A percentile compares a stretch with the other conserved stretches of the same genome.
Evolutionary conservation across 2,888 invertebrate species (phyloP).

Genomic region (Pseudococcus longispinus): DNA sequence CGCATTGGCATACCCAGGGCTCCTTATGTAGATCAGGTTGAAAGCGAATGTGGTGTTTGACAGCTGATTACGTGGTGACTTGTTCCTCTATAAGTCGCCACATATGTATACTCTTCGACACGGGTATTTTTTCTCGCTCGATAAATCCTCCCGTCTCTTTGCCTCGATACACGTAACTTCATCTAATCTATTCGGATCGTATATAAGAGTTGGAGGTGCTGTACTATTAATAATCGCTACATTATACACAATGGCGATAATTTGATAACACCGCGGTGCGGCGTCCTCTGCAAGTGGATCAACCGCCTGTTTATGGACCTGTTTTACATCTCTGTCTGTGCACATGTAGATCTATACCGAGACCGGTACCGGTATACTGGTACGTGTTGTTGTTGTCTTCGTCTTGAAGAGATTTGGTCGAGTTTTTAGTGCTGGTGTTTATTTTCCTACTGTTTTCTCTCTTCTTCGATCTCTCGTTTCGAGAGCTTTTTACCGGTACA

Average conservation of each 20-base stretch:
- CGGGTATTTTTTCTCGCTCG: too few relatives aligned
- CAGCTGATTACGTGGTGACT: background rate
- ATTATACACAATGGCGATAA: slow-evolving; percentile 10
- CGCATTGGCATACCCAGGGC: background rate
- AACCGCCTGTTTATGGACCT: slow-evolving; percentile 18
- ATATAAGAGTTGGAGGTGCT: background rate
- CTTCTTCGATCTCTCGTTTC: too few relatives aligned
- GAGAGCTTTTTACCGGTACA: too few relatives aligned
- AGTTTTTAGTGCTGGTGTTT: too few relatives aligned
- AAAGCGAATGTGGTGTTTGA: background rate
- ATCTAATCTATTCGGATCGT: background rate
- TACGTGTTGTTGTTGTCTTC: too few relatives aligned
- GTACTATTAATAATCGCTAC: background rate
- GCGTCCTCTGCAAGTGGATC: background rate
- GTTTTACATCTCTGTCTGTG: background rate
- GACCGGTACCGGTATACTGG: too few relatives aligned
- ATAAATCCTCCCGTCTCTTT: background rate
- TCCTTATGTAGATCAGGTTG: background rate
- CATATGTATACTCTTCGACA: too few relatives aligned
- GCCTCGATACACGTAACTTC: background rate
- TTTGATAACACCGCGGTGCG: background rate
- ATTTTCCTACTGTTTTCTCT: too few relatives aligned
- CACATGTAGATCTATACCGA: too few relatives aligned
- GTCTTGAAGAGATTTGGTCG: too few relatives aligned
- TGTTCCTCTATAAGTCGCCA: background rate